Evolutionary conservation across 2,888 invertebrate genomes (phyloP).

Genomic region (Polylopha cassiicola): DNA sequence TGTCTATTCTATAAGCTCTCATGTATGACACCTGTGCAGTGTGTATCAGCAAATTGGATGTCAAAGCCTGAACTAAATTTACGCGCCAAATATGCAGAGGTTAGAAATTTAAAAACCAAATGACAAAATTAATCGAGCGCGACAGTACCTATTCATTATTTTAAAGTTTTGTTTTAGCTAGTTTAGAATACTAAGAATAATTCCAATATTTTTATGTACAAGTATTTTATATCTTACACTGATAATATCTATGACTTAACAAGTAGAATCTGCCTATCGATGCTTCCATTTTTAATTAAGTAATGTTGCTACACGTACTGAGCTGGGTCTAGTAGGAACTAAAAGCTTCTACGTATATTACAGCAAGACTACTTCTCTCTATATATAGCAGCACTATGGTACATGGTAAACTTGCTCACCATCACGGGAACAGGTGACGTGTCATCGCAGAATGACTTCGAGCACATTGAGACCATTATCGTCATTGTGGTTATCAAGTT

Average conservation of each 20-base stretch:
- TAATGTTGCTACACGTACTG: too few species aligned
- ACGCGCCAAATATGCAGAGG: conserved; percentile 53
- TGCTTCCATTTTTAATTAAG: too few species aligned
- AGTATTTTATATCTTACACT: too few species aligned
- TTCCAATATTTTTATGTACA: too few species aligned
- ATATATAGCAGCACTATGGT: conserved; percentile 69
- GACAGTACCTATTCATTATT: too few species aligned
- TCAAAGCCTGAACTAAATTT: conserved; percentile 58
- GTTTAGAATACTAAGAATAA: too few species aligned
- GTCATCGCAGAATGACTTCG: conserved; percentile 60
- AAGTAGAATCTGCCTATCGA: too few species aligned
- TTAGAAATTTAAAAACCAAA: conserved; percentile 23
- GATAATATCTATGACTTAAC: too few species aligned
- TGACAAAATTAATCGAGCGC: too few species aligned
- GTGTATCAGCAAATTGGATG: conserved; percentile 64
- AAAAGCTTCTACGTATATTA: conserved; percentile 26
- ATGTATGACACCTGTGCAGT: conserved; percentile 63
- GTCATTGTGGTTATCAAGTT: conserved; percentile 70
- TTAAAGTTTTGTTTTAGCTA: too few species aligned
- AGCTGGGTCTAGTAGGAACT: too few species aligned
- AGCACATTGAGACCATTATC: conserved; percentile 67
- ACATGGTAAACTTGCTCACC: conserved; percentile 68
- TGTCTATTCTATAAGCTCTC: conserved; percentile 71
- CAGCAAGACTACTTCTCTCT: conserved; percentile 59
- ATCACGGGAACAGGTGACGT: conserved; percentile 75